Evolutionary conservation across 2,113 vertebrate species (phyloP).

Genomic region (Cochlearius cochlearius): DNA sequence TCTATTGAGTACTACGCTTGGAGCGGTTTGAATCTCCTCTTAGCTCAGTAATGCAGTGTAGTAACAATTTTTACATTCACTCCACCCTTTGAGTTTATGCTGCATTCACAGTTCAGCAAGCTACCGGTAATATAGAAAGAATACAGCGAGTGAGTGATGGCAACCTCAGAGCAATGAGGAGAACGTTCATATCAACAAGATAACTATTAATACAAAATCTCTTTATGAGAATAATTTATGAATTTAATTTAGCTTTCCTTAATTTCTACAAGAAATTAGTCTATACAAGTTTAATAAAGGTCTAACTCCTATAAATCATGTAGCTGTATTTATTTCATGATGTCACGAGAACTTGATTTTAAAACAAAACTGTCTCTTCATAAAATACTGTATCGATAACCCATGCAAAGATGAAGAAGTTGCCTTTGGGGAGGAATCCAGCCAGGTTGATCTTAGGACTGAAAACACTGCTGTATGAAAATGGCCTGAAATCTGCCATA

Average conservation of each 20-base stretch:
- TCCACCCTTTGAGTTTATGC: neutral
- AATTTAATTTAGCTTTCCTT: slow-evolving; percentile 22
- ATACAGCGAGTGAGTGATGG: neutral
- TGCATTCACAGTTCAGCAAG: neutral
- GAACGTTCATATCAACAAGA: neutral
- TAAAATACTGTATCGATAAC: neutral
- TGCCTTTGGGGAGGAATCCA: neutral
- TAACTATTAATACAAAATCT: neutral
- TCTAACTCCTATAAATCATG: neutral
- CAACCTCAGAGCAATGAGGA: neutral
- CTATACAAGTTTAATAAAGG: neutral
- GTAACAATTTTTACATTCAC: neutral
- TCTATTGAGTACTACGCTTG: neutral
- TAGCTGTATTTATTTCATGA: neutral
- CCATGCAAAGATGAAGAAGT: neutral
- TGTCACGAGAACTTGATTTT: neutral
- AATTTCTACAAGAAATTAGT: neutral
- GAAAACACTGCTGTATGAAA: neutral
- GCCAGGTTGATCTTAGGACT: neutral
- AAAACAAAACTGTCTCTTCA: neutral
- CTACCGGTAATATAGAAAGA: neutral
- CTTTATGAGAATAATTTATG: neutral
- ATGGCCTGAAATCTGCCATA: neutral
- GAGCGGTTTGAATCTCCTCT: neutral
- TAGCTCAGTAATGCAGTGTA: neutral